A percentile compares a stretch with the other conserved stretches of the same genome.
These are phyloP conservation scores for Bursaphelenchus okinawaensis DNA, from an alignment of 2,888 invertebrate genomes.

Conservation along the genomic window DNA sequence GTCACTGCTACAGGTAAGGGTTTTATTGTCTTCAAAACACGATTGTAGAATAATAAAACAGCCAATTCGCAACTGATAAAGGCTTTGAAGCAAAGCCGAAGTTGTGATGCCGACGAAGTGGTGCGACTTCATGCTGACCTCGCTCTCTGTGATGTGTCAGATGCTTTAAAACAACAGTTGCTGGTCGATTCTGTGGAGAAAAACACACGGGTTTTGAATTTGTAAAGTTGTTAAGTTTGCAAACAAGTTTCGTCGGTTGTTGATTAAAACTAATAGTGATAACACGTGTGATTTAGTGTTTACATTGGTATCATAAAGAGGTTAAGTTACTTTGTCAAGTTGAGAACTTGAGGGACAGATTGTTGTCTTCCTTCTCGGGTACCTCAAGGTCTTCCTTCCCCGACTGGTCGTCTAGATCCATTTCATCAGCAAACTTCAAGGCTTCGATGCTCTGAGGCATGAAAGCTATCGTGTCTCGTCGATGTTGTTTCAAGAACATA, in stretches of 20 bases:
- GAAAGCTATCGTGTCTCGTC: conserved; percentile 55
- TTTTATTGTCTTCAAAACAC: background rate
- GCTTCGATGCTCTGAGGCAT: conserved; percentile 46
- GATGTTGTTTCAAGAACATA: conserved; percentile 33
- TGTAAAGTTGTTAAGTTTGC: background rate
- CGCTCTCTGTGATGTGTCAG: conserved; percentile 39
- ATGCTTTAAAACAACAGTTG: conserved; percentile 10
- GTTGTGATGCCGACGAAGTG: conserved; percentile 38
- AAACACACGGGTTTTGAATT: conserved; percentile 7
- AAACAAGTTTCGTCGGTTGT: too few species aligned
- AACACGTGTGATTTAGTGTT: too few species aligned
- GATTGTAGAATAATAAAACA: background rate
- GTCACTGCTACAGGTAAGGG: background rate
- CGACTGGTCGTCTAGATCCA: conserved; percentile 13
- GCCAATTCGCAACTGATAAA: background rate
- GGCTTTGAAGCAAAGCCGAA: conserved; percentile 24
- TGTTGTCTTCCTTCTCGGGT: background rate
- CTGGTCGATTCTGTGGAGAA: conserved; percentile 2
- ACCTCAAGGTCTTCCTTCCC: background rate
- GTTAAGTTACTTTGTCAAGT: too few species aligned
- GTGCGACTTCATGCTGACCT: conserved; percentile 48
- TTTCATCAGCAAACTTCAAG: conserved; percentile 47
- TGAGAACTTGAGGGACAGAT: background rate
- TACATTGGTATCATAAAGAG: too few species aligned
- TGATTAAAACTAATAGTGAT: too few species aligned